These are phyloP conservation scores for Papilio polyxenes DNA, from an alignment of 1,140 invertebrate genomes.

Conservation along the genomic window DNA sequence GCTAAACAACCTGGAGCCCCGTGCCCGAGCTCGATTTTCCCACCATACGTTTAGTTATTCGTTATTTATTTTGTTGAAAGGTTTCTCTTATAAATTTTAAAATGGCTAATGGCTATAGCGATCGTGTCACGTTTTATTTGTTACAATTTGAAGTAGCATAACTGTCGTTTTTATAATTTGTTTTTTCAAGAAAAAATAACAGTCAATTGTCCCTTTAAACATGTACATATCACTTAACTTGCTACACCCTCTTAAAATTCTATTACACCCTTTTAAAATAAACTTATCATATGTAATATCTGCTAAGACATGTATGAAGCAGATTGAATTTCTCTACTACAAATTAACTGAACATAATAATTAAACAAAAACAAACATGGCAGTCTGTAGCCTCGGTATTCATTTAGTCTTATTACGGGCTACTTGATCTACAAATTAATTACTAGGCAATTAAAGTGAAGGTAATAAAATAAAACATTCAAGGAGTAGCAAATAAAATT, in stretches of 20 bases:
- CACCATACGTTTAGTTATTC: not conserved
- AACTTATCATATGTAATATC: no score
- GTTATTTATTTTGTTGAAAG: slow-evolving; percentile 11
- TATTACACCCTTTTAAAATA: no score
- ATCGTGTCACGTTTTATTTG: not conserved
- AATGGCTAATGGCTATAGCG: not conserved
- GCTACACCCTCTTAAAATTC: no score
- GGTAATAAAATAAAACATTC: slow-evolving; percentile 30
- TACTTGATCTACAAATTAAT: slow-evolving; percentile 19
- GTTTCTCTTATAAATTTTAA: slow-evolving; percentile 24
- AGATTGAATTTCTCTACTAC: not conserved
- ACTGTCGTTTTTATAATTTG: not conserved
- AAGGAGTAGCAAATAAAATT: slow-evolving; percentile 19
- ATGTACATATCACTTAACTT: no score
- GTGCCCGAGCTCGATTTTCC: no score
- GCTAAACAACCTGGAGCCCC: slow-evolving; percentile 19
- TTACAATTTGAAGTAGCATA: not conserved
- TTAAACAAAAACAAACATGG: not conserved
- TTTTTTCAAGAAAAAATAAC: no score
- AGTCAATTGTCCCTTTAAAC: no score
- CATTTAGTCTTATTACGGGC: not conserved
- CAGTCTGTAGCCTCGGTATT: not conserved
- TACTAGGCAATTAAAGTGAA: slow-evolving; percentile 23
- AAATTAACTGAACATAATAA: not conserved
- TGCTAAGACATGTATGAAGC: not conserved